These are phyloP conservation scores for Pollimyrus isidori DNA, from an alignment of 2,113 vertebrate genomes.

Conservation along the genomic window DNA sequence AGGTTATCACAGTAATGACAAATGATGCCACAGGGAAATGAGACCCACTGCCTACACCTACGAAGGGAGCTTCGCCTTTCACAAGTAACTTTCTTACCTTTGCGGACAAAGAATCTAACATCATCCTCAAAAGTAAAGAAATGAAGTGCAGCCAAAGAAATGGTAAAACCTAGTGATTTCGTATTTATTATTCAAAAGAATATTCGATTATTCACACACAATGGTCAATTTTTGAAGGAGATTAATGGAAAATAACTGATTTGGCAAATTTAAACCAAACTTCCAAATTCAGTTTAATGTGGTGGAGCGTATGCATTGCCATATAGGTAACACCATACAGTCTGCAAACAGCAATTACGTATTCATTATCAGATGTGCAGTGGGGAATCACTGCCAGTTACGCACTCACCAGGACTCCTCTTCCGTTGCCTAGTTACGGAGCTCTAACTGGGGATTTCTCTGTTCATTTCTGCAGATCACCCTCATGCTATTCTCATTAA, in stretches of 20 bases:
- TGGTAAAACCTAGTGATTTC: background rate
- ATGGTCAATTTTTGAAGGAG: background rate
- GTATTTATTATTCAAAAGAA: background rate
- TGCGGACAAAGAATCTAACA: background rate
- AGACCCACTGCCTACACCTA: conserved; percentile 11
- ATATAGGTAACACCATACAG: conserved; percentile 34
- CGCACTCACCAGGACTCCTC: conserved; percentile 39
- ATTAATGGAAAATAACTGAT: background rate
- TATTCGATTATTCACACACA: background rate
- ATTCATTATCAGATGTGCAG: conserved; percentile 40
- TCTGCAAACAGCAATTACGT: conserved; percentile 46
- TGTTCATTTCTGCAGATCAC: conserved; percentile 16
- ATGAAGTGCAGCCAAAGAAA: background rate
- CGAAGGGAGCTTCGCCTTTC: conserved; percentile 8
- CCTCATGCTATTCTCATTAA: conserved; percentile 8
- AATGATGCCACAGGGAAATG: conserved; percentile 35
- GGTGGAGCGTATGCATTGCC: conserved; percentile 27
- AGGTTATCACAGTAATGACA: conserved; percentile 25
- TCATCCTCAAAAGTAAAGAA: background rate
- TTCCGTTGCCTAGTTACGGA: conserved; percentile 40
- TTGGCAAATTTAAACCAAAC: background rate
- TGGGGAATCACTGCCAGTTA: conserved; percentile 49
- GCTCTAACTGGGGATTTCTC: conserved; percentile 31
- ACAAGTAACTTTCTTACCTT: background rate
- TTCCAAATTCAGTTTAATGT: background rate